phyloP scores from a whole-genome alignment of 2,113 vertebrate species.

The Tetrax tetrax region DNA sequence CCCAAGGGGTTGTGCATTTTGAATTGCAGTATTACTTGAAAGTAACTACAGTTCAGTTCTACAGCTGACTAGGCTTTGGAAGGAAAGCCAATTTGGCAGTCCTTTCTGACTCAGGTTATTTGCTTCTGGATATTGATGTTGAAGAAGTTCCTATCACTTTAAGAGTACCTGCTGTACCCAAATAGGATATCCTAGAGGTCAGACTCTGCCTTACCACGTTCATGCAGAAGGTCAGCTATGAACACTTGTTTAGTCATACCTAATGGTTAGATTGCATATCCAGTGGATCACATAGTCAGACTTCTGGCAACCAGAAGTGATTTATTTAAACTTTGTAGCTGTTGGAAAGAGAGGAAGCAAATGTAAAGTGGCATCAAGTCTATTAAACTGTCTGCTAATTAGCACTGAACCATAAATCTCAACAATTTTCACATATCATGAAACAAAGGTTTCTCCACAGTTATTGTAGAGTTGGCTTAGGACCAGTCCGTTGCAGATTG shows the following conservation, averaged over 20 bases:
- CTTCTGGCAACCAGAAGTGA: neutral
- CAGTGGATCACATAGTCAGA: neutral
- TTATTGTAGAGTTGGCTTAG: neutral
- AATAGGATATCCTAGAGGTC: neutral
- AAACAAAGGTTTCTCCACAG: neutral
- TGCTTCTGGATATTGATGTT: neutral
- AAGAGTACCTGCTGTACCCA: neutral
- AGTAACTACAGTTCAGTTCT: neutral
- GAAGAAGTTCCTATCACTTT: neutral
- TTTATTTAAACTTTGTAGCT: neutral
- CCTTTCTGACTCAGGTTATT: neutral
- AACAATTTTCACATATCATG: neutral
- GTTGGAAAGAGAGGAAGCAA: neutral
- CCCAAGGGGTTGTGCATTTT: neutral
- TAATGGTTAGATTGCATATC: neutral
- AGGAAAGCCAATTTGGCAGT: neutral
- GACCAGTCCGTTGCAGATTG: neutral
- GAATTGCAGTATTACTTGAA: neutral
- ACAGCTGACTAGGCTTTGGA: neutral
- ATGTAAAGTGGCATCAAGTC: neutral
- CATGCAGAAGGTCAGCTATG: neutral
- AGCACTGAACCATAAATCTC: neutral
- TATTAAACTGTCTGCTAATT: neutral
- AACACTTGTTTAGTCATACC: neutral
- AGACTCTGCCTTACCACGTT: neutral